Evolutionary conservation across 2,797 vertebrate genomes (phyloP), one percentile per base, ranked within the genome.

Genomic region (Distichodus sexfasciatus): DNA sequence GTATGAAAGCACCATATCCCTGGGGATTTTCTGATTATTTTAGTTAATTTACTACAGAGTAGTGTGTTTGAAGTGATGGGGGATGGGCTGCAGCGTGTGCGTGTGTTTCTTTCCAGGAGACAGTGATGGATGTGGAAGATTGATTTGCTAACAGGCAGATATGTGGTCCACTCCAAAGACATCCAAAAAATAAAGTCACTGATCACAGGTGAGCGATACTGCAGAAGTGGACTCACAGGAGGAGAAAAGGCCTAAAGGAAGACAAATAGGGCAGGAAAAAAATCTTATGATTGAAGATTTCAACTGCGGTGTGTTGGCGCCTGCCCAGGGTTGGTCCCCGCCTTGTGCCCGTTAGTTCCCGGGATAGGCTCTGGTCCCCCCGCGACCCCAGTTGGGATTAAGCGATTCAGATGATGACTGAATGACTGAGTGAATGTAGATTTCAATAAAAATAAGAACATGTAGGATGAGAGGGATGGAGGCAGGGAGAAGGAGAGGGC

Each of bases 101-200:
- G 23, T 19, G 36, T 26, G 35, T 19, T 47, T 47, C 44, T 47
- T 47, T n/a, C 41, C 43, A 17, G 50, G 66, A 47, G 54, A 60
- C 15, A 24, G 46, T 69, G 66, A 69, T 69, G 55, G 41, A 69
- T 50, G 44, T 3, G 23, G 12, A 6, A 7, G 15, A 19, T 4
- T 69, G 47, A 61, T 55, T 38, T 11, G 8, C 44, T 17, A 36
- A 46, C 38, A 33, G 43, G 1, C 17, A 53, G 47, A 43, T 19
- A 50, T 15, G n/a, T 19, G 41, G 33, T 31, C 36, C 41, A 35
- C 41, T n/a, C 40, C 57, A 15, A 40, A 55, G 51, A 57, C 31
- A 36, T 48, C 31, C 24, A 23, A 47, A 17, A 50, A 48, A 29
- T 28, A 23, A 69, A 69, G 59, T 59, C 31, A 40, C 12, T 28